A percentile compares a stretch with the other conserved stretches of the same genome.
Evolutionary conservation across 2,113 vertebrate species (phyloP).

Genomic region (Arvicanthis niloticus): DNA sequence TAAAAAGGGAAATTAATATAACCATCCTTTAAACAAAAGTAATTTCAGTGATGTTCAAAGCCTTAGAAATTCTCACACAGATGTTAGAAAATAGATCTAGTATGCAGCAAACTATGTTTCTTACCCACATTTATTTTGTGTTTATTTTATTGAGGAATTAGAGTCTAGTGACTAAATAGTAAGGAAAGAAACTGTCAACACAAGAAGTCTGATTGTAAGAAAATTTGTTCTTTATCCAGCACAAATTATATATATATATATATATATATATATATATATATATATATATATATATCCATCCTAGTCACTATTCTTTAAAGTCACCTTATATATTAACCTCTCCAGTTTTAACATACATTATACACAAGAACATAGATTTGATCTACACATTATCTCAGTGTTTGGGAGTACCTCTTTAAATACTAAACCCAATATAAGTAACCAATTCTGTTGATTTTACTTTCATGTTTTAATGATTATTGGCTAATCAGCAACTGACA

Average conservation of each 20-base stretch:
- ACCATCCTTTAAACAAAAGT: not conserved
- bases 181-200: not conserved
- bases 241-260: not conserved
- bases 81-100: not conserved
- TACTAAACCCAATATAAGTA: not conserved
- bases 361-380: not conserved
- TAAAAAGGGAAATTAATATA: not conserved
- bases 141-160: not conserved
- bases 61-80: not conserved
- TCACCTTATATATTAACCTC: not conserved
- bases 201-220: not conserved
- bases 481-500: not conserved
- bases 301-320: not conserved
- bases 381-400: not conserved
- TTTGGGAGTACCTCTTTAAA: not conserved
- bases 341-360: too few relatives aligned
- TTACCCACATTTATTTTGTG: not conserved
- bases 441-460: not conserved
- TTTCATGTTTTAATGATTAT: not conserved
- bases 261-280: too few relatives aligned
- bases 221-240: not conserved
- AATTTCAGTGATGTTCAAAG: not conserved
- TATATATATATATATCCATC: too few relatives aligned
- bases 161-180: not conserved
- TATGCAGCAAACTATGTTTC: not conserved